Percentiles rank a stretch among this genome's conserved stretches.
phyloP scores from a whole-genome alignment of 2,113 vertebrate genomes.

The Esox niger region DNA sequence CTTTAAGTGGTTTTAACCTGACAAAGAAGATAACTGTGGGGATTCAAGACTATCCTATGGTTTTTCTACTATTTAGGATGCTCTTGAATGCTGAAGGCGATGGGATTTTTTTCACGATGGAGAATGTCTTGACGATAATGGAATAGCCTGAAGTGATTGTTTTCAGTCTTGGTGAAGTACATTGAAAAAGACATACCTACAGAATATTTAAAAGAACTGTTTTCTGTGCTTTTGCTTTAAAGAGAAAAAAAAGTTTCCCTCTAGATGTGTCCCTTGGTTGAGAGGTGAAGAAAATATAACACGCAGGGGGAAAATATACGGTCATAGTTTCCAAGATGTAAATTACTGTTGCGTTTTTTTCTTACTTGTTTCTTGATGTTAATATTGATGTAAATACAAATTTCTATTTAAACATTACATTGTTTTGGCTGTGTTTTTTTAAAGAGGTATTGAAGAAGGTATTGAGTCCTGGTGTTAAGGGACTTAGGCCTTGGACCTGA shows the following conservation, averaged over 20 bases:
- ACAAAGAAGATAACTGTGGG: neutral
- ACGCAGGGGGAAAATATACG: conserved; percentile 51
- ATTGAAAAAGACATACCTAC: conserved; percentile 37
- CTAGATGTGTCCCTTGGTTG: conserved; percentile 33
- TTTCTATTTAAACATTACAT: conserved; percentile 92
- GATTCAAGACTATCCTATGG: neutral
- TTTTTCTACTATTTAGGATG: neutral
- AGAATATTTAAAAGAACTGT: conserved; percentile 26
- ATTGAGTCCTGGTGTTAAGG: neutral
- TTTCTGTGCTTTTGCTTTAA: conserved; percentile 47
- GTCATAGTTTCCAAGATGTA: conserved; percentile 76
- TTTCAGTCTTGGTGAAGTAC: conserved; percentile 42
- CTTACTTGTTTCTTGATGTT: conserved; percentile 84
- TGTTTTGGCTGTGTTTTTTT: conserved; percentile 22
- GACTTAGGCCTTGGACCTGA: neutral
- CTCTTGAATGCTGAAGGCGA: neutral
- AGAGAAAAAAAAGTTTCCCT: conserved; percentile 34
- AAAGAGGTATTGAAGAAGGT: neutral
- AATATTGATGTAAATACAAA: conserved; percentile 98
- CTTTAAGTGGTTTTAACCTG: neutral
- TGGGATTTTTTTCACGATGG: neutral
- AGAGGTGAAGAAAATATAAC: conserved; percentile 41
- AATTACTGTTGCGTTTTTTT: conserved; percentile 78
- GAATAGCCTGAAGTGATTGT: conserved; percentile 27
- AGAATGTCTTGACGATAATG: conserved; percentile 52